Percentiles rank a stretch among this genome's conserved stretches.
Evolutionary conservation across 2,888 invertebrate genomes (phyloP).

Genomic region (Agrochola litura): DNA sequence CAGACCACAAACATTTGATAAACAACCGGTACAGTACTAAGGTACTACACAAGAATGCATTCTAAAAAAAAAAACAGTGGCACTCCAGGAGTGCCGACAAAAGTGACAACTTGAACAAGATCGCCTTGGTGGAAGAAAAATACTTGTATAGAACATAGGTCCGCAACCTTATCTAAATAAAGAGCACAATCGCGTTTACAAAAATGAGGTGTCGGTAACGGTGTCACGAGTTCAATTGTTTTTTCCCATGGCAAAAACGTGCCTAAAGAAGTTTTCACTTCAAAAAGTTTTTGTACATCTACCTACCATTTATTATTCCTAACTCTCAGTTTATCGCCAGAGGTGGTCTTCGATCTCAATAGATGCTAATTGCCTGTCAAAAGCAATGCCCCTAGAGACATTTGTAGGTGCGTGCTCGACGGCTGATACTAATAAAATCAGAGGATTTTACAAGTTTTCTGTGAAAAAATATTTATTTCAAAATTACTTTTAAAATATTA

Average conservation of each 20-base stretch:
- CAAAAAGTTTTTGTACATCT: not conserved
- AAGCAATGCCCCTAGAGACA: conserved; percentile 62
- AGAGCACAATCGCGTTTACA: too few species aligned
- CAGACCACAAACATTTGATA: not conserved
- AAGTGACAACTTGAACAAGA: too few species aligned
- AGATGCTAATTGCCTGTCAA: conserved; percentile 77
- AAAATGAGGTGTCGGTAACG: too few species aligned
- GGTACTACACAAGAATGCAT: not conserved
- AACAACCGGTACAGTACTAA: not conserved
- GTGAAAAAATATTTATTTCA: not conserved
- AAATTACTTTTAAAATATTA: not conserved
- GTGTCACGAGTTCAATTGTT: too few species aligned
- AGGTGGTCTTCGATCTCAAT: conserved; percentile 67
- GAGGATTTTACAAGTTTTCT: conserved; percentile 1
- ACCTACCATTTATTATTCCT: not conserved
- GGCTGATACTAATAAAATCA: conserved; percentile 41
- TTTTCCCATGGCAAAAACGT: too few species aligned
- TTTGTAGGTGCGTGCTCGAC: conserved; percentile 52
- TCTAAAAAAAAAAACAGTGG: not conserved
- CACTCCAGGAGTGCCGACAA: too few species aligned
- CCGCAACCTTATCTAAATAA: too few species aligned
- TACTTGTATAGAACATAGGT: too few species aligned
- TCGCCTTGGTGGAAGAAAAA: too few species aligned
- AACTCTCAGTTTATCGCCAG: conserved; percentile 62
- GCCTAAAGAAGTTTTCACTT: too few species aligned